These are phyloP conservation scores for Megalops atlanticus DNA, from an alignment of 2,113 vertebrate genomes.

Conservation along the genomic window DNA sequence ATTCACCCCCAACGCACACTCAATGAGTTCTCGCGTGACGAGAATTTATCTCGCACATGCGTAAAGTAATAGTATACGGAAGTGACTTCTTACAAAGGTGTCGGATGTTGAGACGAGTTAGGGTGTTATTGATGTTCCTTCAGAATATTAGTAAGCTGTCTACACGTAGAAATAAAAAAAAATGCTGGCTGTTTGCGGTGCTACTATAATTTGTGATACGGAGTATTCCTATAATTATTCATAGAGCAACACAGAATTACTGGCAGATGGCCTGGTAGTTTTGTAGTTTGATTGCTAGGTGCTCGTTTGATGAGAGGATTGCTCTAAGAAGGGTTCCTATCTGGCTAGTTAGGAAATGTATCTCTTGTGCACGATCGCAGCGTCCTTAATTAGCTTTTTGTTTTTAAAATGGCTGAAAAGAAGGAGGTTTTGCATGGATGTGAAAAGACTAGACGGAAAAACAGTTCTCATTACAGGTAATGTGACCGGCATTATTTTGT, in stretches of 20 bases:
- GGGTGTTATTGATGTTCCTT: too few species aligned
- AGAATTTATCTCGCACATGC: neutral
- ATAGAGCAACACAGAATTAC: neutral
- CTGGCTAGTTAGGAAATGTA: slow-evolving; percentile 59
- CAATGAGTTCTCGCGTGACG: neutral
- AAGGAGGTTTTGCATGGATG: slow-evolving; percentile 66
- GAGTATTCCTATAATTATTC: neutral
- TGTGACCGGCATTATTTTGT: too few species aligned
- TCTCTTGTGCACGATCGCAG: slow-evolving; percentile 62
- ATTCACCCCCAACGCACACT: too few species aligned
- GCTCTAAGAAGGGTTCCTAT: neutral
- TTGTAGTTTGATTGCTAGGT: neutral
- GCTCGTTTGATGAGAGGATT: neutral
- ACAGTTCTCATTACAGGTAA: slow-evolving; percentile 77
- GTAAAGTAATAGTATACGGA: neutral
- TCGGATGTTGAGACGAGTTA: too few species aligned
- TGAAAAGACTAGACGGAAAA: slow-evolving; percentile 75
- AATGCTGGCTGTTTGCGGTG: neutral
- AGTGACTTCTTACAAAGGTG: neutral
- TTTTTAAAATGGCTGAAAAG: slow-evolving; percentile 73
- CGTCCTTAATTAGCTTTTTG: slow-evolving; percentile 64
- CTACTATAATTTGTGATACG: neutral
- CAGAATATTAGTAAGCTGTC: too few species aligned
- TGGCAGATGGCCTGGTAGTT: neutral
- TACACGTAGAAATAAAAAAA: too few species aligned